Evolutionary conservation across 2,113 vertebrate species (phyloP), one percentile per base, ranked within the genome.

Genomic region (Zapornia atra): DNA sequence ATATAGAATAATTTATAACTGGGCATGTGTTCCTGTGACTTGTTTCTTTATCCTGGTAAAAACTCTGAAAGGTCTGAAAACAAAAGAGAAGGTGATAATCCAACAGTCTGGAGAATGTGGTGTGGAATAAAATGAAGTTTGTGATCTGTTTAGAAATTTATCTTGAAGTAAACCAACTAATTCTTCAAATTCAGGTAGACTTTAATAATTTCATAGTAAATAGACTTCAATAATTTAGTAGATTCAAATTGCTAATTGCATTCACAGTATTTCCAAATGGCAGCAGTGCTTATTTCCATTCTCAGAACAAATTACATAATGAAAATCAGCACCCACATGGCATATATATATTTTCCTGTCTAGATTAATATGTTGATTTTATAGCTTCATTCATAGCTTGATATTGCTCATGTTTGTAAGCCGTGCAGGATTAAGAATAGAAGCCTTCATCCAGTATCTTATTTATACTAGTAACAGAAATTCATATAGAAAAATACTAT

Each of bases 11-110:
- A 77, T 92, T 94, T 92, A 42, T 88, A 93, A 66, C 61, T 72
- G 75, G 60, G 69, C 60, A 87, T 96, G 90, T 96, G 76, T 88
- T 86, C 75, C 90, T 95, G 96, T 98, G 94, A 97, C 81, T 97
- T 95, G 70, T 94, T 97, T 96, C 92, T 68, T 93, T 71, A 64
- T 53, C 44, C 68, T 60, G 44, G 54, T 71, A 73, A 92, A 96
- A 94, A 82, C 65, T 87, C 50, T 34, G 36, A 66, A 68, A 65
- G 51, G 60, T 88, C 95, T 95, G 57, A 78, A 42, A 79, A 83
- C 63, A 91, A 38, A 84, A 94, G 91, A 82, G 46, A 86, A 87
- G 59, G 34, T 92, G 84, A 91, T 46, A 84, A 88, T 70, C 54
- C 80, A 81, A 59, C 15, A 65, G 38, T 68, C 57, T 95, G 61